These are phyloP conservation scores for Cyphomyrus plagiostoma DNA, from an alignment of 2,113 vertebrate genomes.

Conservation along the genomic window DNA sequence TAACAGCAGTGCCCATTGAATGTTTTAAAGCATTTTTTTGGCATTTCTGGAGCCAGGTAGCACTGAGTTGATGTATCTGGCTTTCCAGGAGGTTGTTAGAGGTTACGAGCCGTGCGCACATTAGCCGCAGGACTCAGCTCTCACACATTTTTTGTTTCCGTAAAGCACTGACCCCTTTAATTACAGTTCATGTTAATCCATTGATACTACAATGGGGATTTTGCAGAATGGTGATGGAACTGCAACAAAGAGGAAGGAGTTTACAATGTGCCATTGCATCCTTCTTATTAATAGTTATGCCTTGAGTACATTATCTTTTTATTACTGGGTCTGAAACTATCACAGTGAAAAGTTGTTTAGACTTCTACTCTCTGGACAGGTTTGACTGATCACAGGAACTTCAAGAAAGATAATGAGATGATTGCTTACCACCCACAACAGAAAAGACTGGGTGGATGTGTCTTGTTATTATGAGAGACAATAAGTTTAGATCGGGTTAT, in stretches of 20 bases:
- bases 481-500: neutral
- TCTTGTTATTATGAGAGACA: conserved; percentile 9
- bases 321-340: conserved; percentile 17
- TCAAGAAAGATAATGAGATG: conserved; percentile 4
- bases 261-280: conserved; percentile 1
- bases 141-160: conserved; percentile 33
- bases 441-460: too few species aligned
- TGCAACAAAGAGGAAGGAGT: neutral
- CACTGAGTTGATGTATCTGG: neutral
- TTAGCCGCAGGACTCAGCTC: conserved; percentile 35
- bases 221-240: neutral
- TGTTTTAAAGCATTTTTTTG: neutral
- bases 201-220: neutral
- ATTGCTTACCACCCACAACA: conserved; percentile 10
- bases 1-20: neutral
- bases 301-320: conserved; percentile 18
- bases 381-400: conserved; percentile 15
- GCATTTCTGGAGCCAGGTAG: neutral
- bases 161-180: conserved; percentile 28
- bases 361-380: neutral
- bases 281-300: conserved; percentile 22
- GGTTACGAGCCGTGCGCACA: neutral
- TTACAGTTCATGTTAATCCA: neutral
- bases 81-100: neutral
- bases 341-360: neutral